Conservation (phyloP, 2,113 vertebrate species). For the Haemorhous mexicanus region DNA sequence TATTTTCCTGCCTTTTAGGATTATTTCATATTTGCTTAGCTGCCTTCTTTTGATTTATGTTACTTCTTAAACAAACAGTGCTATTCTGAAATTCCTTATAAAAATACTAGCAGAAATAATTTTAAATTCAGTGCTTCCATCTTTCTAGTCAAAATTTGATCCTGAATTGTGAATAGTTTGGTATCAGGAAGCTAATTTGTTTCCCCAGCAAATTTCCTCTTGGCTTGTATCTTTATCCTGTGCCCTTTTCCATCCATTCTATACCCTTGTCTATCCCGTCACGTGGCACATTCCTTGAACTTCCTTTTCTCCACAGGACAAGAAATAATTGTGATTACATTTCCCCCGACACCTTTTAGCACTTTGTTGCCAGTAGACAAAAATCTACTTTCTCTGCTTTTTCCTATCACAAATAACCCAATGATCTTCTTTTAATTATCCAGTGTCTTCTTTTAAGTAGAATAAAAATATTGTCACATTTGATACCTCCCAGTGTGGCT, state of each 20-base stretch:
- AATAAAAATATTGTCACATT: neutral
- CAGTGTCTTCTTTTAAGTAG: neutral
- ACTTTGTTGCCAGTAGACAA: neutral
- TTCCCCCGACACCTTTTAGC: neutral
- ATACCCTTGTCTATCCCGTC: neutral
- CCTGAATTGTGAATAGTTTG: neutral
- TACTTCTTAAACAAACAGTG: neutral
- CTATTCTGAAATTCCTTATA: neutral
- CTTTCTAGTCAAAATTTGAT: neutral
- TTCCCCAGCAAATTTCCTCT: neutral
- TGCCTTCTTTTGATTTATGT: neutral
- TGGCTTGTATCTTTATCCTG: neutral
- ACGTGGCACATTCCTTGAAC: accelerated
- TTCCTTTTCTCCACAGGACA: neutral
- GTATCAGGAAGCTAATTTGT: neutral
- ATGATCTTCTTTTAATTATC: neutral
- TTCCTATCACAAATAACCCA: neutral
- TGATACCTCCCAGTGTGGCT: neutral
- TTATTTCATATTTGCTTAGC: neutral
- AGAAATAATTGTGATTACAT: neutral
- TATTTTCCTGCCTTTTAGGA: neutral
- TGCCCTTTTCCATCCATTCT: neutral
- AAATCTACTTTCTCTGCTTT: neutral
- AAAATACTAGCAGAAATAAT: neutral
- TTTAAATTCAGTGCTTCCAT: neutral